Percentiles rank a stretch among this genome's conserved stretches.
Evolutionary conservation across 1,140 invertebrate species (phyloP).

Genomic region (Archivesica marissinica): DNA sequence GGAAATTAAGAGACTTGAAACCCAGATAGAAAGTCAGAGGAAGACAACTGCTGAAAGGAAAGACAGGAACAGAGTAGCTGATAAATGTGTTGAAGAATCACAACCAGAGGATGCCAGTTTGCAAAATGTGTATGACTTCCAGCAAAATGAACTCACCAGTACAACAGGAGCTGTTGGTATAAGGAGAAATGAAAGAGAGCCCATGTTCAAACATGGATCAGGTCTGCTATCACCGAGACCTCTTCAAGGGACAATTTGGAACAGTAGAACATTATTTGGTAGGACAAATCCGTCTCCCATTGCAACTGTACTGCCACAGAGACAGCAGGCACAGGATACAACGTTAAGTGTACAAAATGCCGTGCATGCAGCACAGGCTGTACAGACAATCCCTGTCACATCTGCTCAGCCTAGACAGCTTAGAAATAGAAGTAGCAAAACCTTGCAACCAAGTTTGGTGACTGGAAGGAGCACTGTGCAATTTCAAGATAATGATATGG

Average conservation of each 20-base stretch:
- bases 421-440: not conserved
- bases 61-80: not conserved
- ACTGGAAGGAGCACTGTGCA: not conserved
- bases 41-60: constrained; percentile 6
- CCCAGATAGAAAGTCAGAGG: constrained; percentile 44
- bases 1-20: constrained; percentile 40
- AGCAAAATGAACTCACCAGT: not conserved
- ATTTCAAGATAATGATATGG: not conserved
- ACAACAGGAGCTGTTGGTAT: not conserved
- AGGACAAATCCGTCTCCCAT: constrained; percentile 51
- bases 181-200: not conserved
- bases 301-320: constrained; percentile 55
- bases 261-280: constrained; percentile 46
- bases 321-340: not conserved
- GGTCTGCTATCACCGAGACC: constrained; percentile 44
- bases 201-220: constrained; percentile 32
- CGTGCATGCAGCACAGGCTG: not conserved
- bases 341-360: not conserved
- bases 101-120: not conserved
- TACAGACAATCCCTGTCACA: not conserved
- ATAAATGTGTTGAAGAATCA: not conserved
- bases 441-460: not conserved
- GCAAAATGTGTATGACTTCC: constrained; percentile 45
- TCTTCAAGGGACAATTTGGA: constrained; percentile 35
- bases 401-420: not conserved